Base-by-base conservation (phyloP, 1,140 invertebrate species). In the Zaprionus kolodkinae region DNA sequence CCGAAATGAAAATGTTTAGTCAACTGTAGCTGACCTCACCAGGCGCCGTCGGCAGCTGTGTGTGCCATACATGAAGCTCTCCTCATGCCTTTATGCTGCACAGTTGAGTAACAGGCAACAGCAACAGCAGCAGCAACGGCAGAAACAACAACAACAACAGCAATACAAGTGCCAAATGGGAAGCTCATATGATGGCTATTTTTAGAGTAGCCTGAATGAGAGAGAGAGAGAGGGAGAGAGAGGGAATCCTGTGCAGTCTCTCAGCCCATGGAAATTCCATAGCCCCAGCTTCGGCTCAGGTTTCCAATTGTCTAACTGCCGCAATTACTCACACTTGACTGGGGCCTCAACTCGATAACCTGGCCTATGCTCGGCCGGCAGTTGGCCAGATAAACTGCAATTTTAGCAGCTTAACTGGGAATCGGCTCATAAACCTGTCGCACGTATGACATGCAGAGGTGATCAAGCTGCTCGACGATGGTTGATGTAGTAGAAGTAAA, bases 301-400 rank as follows among this genome's bases (percentile, higher is more conserved):
- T 88, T 83, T 57, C 76, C 48, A 66, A 54, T 57, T 78, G 61
- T 78, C 84, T 80, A 87, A 80, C 79, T 83, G 77, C 73, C 72
- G 80, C 72, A 87, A 87, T 87, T 87, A 87, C 84, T 87, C 83
- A 87, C 84, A 88, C 84, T 87, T 87, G 83, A 88, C 78, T 73
- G 54, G 52, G 61, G 43, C 48, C 69, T 59, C 52, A 54, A 45
- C 60, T 70, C 45, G 43, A 63, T 74, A 70, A 75, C 67, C 61
- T 64, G 62, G 52, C 61, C 17, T 55, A 25, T 57, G 21, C 15
- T 27, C 11, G 0, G 38, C 36, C 11, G 15, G 40, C 13, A 25
- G 15, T 45, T 35, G 66, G 40, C 12, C 35, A 69, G 59, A 57
- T 69, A 63, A 74, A 70, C 63, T 54, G 43, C 67, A 64, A 54